These are phyloP conservation scores for Bucco capensis DNA, from an alignment of 2,113 vertebrate species.

Conservation along the genomic window DNA sequence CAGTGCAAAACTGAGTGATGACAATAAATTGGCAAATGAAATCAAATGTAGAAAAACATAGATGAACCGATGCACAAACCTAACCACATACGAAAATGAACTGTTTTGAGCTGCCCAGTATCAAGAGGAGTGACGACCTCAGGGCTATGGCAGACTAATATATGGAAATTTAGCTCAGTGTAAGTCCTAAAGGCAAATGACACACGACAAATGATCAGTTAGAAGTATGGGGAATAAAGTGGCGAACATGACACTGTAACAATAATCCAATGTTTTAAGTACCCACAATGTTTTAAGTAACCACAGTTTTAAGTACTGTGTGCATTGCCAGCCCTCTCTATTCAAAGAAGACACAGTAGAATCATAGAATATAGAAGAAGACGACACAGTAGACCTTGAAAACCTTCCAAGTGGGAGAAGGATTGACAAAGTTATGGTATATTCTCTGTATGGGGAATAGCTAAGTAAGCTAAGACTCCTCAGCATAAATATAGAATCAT, in stretches of 20 bases:
- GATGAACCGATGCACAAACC: background rate
- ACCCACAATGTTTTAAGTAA: background rate
- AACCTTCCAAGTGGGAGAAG: background rate
- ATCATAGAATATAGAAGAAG: too few relatives aligned
- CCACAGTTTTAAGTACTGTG: background rate
- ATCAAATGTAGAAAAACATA: background rate
- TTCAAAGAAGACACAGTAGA: background rate
- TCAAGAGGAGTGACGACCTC: background rate
- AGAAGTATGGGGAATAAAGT: background rate
- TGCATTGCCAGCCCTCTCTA: background rate
- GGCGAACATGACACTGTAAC: background rate
- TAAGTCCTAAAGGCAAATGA: background rate
- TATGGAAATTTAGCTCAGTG: accelerated
- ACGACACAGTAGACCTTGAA: background rate
- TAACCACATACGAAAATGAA: background rate
- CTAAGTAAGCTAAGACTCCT: background rate
- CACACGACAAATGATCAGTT: background rate
- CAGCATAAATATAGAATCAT: background rate
- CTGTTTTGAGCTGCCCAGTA: background rate
- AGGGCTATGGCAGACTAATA: background rate
- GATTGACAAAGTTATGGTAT: background rate
- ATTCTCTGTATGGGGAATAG: background rate
- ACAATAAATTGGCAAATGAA: background rate
- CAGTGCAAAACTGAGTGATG: background rate
- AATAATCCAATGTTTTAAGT: background rate